Evolutionary conservation across 2,113 vertebrate genomes (phyloP), one percentile per base, ranked within the genome.

Genomic region (Scomber scombrus): DNA sequence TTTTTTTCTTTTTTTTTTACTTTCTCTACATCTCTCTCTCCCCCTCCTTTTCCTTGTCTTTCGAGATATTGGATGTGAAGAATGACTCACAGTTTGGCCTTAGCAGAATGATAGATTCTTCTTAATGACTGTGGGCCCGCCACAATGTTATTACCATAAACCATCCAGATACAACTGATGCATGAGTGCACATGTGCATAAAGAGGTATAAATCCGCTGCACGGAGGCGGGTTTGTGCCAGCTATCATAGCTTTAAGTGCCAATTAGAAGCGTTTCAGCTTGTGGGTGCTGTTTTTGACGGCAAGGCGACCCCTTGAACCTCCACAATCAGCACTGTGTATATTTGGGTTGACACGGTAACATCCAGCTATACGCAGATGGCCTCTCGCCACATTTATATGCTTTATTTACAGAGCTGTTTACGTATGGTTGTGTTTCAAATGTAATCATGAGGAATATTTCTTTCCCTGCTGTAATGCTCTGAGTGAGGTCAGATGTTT

Each of bases 141-240:
- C 13, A 50, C 80, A 58, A 56, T 71, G 68, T 88, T 81, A 93
- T 92, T 93, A 92, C 85, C 79, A 87, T 88, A 89, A 88, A 85
- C 82, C 66, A 80, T 88, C 74, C 65, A 69, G 80, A 89, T 81
- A 80, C 84, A 84, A 73, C 74, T 60, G 61, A 73, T 74, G 89
- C 88, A 72, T 72, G 81, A 84, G 75, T 78, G 81, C 81, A 87
- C 85, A 70, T 78, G 80, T 87, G 82, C 74, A 88, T 86, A 89
- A 87, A 87, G 81, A 86, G 78, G 81, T 84, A 79, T 82, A 83
- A 85, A 85, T 85, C 80, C 19, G 13, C 66, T 29, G 16, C 66
- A 63, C 15, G 2, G 46, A 62, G 75, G 63, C 70, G 76, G 77
- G 70, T 79, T 49, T 81, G 54, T 80, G 84, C 75, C 9, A n/a